Percentiles rank a stretch among this genome's conserved stretches.
phyloP scores from a whole-genome alignment of 64 coral and sea anemone species.

The Acropora yongei region DNA sequence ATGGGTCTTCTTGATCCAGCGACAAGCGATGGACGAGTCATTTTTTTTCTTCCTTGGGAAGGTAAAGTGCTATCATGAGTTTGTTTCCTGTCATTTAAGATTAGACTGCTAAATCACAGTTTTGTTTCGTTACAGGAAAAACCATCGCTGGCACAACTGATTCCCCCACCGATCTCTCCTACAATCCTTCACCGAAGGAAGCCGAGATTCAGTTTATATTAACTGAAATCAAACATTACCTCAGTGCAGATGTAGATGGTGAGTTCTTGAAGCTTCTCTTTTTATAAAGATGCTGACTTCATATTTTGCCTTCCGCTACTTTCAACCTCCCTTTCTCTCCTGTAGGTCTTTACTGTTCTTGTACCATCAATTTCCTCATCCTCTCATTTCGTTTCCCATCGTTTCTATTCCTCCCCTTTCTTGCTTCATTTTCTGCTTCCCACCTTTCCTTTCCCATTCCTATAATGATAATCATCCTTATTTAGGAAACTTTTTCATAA shows the following conservation, averaged over 20 bases:
- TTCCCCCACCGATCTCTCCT: slow-evolving; percentile 80
- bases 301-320: no score
- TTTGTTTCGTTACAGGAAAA: slow-evolving; percentile 59
- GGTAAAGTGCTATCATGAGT: slow-evolving; percentile 12
- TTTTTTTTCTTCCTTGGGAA: slow-evolving; percentile 99
- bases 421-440: no score
- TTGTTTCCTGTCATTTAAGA: background rate
- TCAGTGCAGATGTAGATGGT: slow-evolving; percentile 88
- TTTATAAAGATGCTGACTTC: no score
- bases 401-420: no score
- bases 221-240: slow-evolving; percentile 94
- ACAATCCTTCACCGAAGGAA: slow-evolving; percentile 80
- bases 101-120: background rate
- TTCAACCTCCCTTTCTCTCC: no score
- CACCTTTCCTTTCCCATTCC: no score
- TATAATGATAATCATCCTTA: no score
- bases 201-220: slow-evolving; percentile 97
- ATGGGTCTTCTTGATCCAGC: slow-evolving; percentile 94
- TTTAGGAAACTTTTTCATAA: no score
- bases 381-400: no score
- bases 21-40: slow-evolving; percentile 96
- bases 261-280: background rate
- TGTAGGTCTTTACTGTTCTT: no score
- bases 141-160: slow-evolving; percentile 96
- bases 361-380: no score